Conservation (phyloP, 2,113 vertebrate species). For the Oncorhynchus mykiss region DNA sequence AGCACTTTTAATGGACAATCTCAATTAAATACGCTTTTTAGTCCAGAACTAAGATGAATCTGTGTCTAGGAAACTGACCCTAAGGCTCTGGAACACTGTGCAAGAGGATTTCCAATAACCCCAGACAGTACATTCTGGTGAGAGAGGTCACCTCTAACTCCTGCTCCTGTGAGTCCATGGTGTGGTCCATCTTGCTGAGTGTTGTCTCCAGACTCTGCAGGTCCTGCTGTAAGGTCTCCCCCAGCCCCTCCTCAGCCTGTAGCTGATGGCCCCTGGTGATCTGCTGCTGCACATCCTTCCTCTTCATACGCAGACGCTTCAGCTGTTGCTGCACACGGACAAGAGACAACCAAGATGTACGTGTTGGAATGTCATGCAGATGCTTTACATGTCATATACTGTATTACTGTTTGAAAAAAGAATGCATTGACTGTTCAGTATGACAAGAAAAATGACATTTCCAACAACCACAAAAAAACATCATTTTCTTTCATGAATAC, state of each 20-base stretch:
- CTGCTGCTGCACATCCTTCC: conserved; percentile 85
- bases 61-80: too few species aligned
- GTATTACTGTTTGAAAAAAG: too few species aligned
- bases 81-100: too few species aligned
- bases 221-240: conserved; percentile 79
- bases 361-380: not conserved
- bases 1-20: too few species aligned
- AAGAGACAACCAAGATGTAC: not conserved
- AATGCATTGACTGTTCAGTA: too few species aligned
- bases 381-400: too few species aligned
- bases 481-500: too few species aligned
- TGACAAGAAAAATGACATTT: too few species aligned
- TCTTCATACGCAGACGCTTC: conserved; percentile 82
- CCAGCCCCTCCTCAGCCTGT: conserved; percentile 78
- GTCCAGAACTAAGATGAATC: too few species aligned
- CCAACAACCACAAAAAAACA: too few species aligned
- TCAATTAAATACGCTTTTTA: too few species aligned
- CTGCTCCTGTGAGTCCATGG: conserved; percentile 85
- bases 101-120: too few species aligned
- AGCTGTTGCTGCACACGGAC: conserved; percentile 80
- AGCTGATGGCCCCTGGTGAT: conserved; percentile 79
- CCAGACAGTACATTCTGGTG: not conserved
- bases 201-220: conserved; percentile 82
- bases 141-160: conserved; percentile 80
- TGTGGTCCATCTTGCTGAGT: conserved; percentile 82